Evolutionary conservation across 2,113 vertebrate species (phyloP), one percentile per base, ranked within the genome.

Genomic region (Amphiprion percula): DNA sequence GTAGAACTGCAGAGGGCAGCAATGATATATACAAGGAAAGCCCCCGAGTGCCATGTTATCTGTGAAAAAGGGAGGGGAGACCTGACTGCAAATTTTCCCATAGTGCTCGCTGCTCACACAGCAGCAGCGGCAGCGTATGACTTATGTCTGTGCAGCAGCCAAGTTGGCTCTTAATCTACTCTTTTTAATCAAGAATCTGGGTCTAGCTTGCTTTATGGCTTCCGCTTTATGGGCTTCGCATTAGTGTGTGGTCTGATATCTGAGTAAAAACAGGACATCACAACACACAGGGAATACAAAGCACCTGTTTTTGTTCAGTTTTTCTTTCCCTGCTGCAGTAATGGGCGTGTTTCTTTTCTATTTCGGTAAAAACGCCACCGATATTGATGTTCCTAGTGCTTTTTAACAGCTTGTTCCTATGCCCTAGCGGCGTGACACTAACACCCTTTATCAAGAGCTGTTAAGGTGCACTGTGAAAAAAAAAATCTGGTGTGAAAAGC

Each of bases 1-100:
- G 80, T 19, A 63, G 81, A 88, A 91, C 93, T 93, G 90, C 91
- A 93, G 92, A 93, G 90, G 91, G 93, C 91, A 91, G 93, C 91
- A 91, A 83, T 90, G 91, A 85, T 74, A 87, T 87, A 84, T 78
- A 62, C 74, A 91, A 86, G 70, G 69, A 83, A 82, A 80, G 46
- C 59, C 86, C 83, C 82, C 5, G 56, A 73, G 82, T 79, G 55
- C 84, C 68, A 44, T 68, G 68, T 80, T 86, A 80, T 87, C 82
- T 75, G 53, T 66, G 61, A 26, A 77, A 54, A 65, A 59, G 80
- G 79, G 61, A 37, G 72, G 60, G 68, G 60, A 66, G 24, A 58
- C 39, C 79, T 58, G 69, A 74, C 68, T 69, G 71, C 65, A 78
- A n/a, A 84, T 81, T 53, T 56, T 59, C 58, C 71, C 72, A 33